phyloP scores from a whole-genome alignment of 37 sponge, comb jelly and placozoan genomes.

The Diacarnus erythraeanus region DNA sequence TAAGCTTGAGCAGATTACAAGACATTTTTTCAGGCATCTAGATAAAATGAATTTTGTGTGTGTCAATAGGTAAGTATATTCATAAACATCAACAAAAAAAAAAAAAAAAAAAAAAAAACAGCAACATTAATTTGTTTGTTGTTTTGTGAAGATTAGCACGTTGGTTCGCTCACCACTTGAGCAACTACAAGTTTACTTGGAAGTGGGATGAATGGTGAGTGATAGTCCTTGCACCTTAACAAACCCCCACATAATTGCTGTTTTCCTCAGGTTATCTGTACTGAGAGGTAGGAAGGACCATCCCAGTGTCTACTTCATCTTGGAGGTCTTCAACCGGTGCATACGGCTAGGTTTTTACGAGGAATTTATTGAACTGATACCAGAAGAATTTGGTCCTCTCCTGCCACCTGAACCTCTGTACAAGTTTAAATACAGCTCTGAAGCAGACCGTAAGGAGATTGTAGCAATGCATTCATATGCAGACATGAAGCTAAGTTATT shows the following conservation, averaged over 20 bases:
- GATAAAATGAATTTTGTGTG: conserved; percentile 87
- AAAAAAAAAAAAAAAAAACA: no score
- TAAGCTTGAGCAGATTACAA: conserved; percentile 77
- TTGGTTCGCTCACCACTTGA: conserved; percentile 93
- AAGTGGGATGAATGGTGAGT: conserved; percentile 87
- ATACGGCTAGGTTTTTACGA: conserved; percentile 73
- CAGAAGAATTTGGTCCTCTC: conserved; percentile 38
- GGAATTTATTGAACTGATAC: conserved; percentile 64
- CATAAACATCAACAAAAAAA: not conserved
- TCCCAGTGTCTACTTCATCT: conserved; percentile 48
- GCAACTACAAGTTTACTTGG: conserved; percentile 94
- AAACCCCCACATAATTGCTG: not conserved
- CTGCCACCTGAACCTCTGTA: conserved; percentile 65
- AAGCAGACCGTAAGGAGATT: conserved; percentile 21
- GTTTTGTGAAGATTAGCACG: conserved; percentile 59
- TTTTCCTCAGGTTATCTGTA: conserved; percentile 29
- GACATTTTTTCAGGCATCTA: conserved; percentile 66
- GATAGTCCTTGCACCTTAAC: no score
- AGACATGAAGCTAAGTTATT: not conserved
- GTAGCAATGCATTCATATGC: not conserved
- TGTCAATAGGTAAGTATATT: conserved; percentile 55
- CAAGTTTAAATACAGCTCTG: conserved; percentile 51
- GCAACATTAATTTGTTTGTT: not conserved
- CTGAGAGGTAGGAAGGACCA: conserved; percentile 51
- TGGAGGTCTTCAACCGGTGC: conserved; percentile 65